Conservation (phyloP, 2,113 vertebrate species). For the Rana temporaria region DNA sequence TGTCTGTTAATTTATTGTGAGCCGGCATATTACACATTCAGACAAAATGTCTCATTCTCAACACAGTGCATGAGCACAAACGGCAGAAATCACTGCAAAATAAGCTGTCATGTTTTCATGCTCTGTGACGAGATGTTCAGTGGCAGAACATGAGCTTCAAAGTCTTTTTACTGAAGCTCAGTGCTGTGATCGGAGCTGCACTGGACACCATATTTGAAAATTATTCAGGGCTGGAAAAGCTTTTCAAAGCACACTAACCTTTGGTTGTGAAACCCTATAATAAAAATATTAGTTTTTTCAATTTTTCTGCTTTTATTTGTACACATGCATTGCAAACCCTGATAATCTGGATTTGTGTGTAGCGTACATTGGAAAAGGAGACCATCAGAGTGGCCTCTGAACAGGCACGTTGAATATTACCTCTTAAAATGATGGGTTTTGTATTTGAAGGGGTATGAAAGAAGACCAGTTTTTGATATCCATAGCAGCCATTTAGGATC, state of each 20-base stretch:
- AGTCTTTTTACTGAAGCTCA: conserved; percentile 30
- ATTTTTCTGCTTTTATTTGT: too few species aligned
- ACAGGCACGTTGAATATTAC: too few species aligned
- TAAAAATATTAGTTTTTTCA: neutral
- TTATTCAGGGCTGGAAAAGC: neutral
- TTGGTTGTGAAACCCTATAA: neutral
- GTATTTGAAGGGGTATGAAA: too few species aligned
- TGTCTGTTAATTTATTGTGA: conserved; percentile 52
- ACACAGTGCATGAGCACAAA: conserved; percentile 40
- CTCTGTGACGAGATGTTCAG: conserved; percentile 40
- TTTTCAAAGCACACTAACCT: neutral
- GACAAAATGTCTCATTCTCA: conserved; percentile 53
- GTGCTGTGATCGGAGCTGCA: conserved; percentile 12
- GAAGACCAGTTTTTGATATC: too few species aligned
- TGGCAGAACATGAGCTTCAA: conserved; percentile 50
- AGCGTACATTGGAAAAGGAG: too few species aligned
- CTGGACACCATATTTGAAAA: conserved; percentile 36
- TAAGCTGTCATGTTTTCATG: conserved; percentile 54
- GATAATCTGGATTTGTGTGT: too few species aligned
- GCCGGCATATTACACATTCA: conserved; percentile 41
- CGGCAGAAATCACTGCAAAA: conserved; percentile 52
- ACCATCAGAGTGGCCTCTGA: too few species aligned
- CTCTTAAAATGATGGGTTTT: too few species aligned
- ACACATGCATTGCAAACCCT: too few species aligned
- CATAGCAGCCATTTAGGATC: too few species aligned